Evolutionary conservation across 2,888 invertebrate species (phyloP).

Genomic region (Drosophila ustulata): DNA sequence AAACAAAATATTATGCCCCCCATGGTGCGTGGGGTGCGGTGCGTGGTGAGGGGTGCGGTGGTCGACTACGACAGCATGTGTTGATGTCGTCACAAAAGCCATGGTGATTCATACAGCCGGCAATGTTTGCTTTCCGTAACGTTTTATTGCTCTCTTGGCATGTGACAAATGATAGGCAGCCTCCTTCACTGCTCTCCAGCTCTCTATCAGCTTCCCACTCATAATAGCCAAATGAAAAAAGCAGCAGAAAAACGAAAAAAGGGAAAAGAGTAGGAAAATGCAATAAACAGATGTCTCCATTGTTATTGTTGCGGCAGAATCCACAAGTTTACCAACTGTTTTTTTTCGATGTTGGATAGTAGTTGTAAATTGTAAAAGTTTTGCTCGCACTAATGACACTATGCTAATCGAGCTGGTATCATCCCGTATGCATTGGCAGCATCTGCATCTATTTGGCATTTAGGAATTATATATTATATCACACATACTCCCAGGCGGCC

Average conservation of each 20-base stretch:
- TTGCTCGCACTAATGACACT: conserved; percentile 21
- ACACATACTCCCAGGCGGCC: conserved; percentile 1
- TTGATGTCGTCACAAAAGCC: conserved; percentile 72
- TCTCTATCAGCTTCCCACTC: neutral
- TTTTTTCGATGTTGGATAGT: conserved; percentile 25
- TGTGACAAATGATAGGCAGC: conserved; percentile 55
- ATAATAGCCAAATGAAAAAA: neutral
- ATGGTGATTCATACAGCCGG: conserved; percentile 58
- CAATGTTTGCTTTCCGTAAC: conserved; percentile 42
- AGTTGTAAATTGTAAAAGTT: conserved; percentile 52
- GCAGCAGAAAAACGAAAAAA: too few species aligned
- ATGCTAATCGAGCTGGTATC: conserved; percentile 36
- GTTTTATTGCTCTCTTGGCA: conserved; percentile 42
- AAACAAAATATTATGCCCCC: conserved; percentile 48
- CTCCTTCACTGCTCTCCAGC: neutral
- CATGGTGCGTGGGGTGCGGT: neutral
- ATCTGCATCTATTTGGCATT: conserved; percentile 36
- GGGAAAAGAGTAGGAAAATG: conserved; percentile 4
- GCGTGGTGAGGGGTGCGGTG: too few species aligned
- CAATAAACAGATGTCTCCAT: conserved; percentile 53
- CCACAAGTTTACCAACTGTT: conserved; percentile 24
- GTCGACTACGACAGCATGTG: conserved; percentile 36
- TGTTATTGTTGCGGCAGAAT: conserved; percentile 39
- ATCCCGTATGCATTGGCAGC: conserved; percentile 37
- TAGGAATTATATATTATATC: conserved; percentile 18